A percentile compares a stretch with the other conserved stretches of the same genome.
Evolutionary conservation across 2,797 vertebrate genomes (phyloP).

Genomic region (Acrossocheilus wenchowensis): DNA sequence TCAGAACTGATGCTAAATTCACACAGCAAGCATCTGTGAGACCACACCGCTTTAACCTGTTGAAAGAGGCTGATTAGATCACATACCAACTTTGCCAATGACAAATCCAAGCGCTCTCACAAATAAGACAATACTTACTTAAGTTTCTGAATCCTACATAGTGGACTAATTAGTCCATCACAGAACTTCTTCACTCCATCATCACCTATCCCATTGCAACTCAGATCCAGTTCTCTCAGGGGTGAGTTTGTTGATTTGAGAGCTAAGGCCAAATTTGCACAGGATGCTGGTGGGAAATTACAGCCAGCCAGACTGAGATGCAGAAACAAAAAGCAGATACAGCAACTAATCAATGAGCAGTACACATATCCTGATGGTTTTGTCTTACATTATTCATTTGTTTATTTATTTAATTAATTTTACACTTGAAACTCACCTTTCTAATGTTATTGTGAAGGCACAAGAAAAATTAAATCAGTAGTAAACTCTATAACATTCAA

Average conservation of each 20-base stretch:
- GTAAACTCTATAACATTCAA: not conserved
- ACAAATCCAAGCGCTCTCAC: not conserved
- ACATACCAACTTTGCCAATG: not conserved
- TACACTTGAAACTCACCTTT: no score
- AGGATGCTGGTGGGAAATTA: not conserved
- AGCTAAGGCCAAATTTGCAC: not conserved
- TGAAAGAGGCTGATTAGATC: not conserved
- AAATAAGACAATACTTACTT: conserved; percentile 14
- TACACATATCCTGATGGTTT: not conserved
- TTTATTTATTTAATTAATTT: no score
- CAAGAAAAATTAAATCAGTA: not conserved
- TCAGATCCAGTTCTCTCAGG: conserved; percentile 44
- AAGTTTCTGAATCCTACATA: conserved; percentile 43
- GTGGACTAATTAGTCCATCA: conserved; percentile 19
- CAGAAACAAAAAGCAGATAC: not conserved
- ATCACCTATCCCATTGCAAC: not conserved
- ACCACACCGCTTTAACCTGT: conserved; percentile 34
- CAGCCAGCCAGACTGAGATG: conserved; percentile 25
- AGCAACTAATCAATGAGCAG: not conserved
- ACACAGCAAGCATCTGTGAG: conserved; percentile 30
- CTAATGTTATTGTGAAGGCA: no score
- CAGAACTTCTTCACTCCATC: conserved; percentile 13
- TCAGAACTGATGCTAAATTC: conserved; percentile 3
- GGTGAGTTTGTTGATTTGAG: conserved; percentile 29
- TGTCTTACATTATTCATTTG: no score